phyloP scores from a whole-genome alignment of 2,888 invertebrate genomes.

The Drosophila limbata region DNA sequence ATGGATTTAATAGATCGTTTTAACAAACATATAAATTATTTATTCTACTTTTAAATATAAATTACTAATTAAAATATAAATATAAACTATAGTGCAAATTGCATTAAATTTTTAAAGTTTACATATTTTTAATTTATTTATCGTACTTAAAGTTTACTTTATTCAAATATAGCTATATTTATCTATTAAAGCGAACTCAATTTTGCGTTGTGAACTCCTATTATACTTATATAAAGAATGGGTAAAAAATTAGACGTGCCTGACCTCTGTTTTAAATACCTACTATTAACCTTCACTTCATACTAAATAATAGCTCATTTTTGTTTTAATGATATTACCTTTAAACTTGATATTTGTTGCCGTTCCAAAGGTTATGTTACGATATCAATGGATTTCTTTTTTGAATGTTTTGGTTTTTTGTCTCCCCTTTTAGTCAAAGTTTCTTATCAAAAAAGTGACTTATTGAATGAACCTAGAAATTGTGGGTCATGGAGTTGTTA shows the following conservation, averaged over 20 bases:
- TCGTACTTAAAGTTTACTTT: no score
- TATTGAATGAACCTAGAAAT: background rate
- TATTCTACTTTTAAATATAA: no score
- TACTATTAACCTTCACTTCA: conserved; percentile 3
- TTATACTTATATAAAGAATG: background rate
- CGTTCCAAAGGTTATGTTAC: conserved; percentile 5
- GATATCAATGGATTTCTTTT: background rate
- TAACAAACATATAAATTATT: no score
- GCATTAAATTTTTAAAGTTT: no score
- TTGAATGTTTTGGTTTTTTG: background rate
- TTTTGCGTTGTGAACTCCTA: no score
- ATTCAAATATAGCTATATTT: no score
- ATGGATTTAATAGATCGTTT: no score
- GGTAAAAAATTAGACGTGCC: background rate
- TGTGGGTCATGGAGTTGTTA: background rate
- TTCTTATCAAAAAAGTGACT: background rate
- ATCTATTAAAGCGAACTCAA: no score
- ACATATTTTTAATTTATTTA: no score
- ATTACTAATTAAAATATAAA: no score
- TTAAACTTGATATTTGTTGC: background rate
- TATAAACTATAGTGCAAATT: no score
- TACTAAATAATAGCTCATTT: background rate
- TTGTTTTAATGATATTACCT: conserved; percentile 1
- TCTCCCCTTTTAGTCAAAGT: background rate
- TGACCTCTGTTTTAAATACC: background rate